Evolutionary conservation across 2,113 vertebrate species (phyloP), one percentile per base, ranked within the genome.

Genomic region (Eurystomus gularis): DNA sequence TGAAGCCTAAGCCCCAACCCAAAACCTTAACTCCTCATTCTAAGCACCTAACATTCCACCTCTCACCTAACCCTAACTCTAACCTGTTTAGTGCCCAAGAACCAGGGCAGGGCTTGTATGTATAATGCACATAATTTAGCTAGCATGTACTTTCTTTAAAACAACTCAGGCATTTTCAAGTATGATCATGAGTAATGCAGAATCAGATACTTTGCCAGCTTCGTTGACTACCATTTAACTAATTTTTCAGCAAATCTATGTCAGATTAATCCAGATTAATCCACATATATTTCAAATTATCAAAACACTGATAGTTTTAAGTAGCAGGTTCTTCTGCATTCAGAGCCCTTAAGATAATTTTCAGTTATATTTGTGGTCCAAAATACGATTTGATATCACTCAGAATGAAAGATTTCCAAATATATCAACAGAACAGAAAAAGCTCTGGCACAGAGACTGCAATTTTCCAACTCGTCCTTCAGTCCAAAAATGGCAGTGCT

Each of bases 381-480:
- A 86, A 92, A 68, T 26, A 81, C 20, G 1, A 44, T 88, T 90
- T 86, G 2, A 6, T n/a, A 31, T 69, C 18, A 69, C 21, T 66
- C 40, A 81, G n/a, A 6, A 46, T 70, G 42, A 69, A 93, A 81
- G 21, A 88, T 73, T 73, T 66, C 6, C 31, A 73, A 73, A 81
- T 16, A 64, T 48, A 54, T 33, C 44, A 64, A 73, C 37, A 33
- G 15, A 90, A 83, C 16, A 58, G 21, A 86, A 88, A 83, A 88
- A 49, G 42, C 39, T 92, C 18, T 69, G 42, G 62, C 28, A 82
- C 39, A 82, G 33, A 55, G 24, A 42, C 11, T 51, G 76, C 35
- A 86, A 25, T 82, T 88, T 93, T 82, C 68, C n/a, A 78, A 29
- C 20, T 86, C 73, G 88, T 78, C 72, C 68, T 95, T 88, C 69